A percentile compares a stretch with the other conserved stretches of the same genome.
These are phyloP conservation scores for Andrena fulva DNA, from an alignment of 2,888 invertebrate species.

Conservation along the genomic window DNA sequence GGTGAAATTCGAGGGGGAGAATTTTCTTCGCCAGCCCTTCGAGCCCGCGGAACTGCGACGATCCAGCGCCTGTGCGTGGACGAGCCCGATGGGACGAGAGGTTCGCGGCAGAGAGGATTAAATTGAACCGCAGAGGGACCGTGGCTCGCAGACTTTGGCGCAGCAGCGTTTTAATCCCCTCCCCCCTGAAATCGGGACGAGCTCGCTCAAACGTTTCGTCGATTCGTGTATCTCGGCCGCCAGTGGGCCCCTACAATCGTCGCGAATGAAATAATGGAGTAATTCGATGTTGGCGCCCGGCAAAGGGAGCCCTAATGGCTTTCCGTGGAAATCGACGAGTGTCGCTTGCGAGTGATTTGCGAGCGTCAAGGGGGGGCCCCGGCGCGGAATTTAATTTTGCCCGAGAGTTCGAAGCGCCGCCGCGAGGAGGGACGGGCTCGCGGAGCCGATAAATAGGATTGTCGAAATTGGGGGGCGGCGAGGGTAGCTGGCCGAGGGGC, in stretches of 20 bases:
- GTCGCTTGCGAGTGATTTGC: slow-evolving; percentile 29
- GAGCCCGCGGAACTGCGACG: not conserved
- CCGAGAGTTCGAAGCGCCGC: slow-evolving; percentile 27
- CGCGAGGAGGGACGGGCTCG: slow-evolving; percentile 12
- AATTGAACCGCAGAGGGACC: slow-evolving; percentile 22
- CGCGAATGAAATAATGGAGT: slow-evolving; percentile 38
- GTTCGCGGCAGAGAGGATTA: slow-evolving; percentile 5
- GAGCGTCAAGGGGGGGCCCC: slow-evolving; percentile 31
- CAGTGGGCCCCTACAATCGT: not conserved
- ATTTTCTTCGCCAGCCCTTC: too few relatives aligned
- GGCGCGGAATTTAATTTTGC: slow-evolving; percentile 63
- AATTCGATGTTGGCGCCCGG: slow-evolving; percentile 38
- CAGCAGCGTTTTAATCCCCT: slow-evolving; percentile 18
- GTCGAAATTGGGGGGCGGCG: slow-evolving; percentile 7
- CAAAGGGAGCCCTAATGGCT: slow-evolving; percentile 30
- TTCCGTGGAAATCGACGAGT: slow-evolving; percentile 22
- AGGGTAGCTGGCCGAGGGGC: not conserved
- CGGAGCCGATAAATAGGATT: slow-evolving; percentile 47
- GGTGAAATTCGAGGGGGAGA: not conserved
- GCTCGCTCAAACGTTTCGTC: not conserved
- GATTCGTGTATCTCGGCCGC: not conserved
- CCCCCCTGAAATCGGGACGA: slow-evolving; percentile 14
- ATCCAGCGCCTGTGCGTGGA: slow-evolving; percentile 1
- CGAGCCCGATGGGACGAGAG: not conserved
- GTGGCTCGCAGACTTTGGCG: slow-evolving; percentile 17